Evolutionary conservation across 2,797 vertebrate species (phyloP).

Genomic region (Aeoliscus strigatus): DNA sequence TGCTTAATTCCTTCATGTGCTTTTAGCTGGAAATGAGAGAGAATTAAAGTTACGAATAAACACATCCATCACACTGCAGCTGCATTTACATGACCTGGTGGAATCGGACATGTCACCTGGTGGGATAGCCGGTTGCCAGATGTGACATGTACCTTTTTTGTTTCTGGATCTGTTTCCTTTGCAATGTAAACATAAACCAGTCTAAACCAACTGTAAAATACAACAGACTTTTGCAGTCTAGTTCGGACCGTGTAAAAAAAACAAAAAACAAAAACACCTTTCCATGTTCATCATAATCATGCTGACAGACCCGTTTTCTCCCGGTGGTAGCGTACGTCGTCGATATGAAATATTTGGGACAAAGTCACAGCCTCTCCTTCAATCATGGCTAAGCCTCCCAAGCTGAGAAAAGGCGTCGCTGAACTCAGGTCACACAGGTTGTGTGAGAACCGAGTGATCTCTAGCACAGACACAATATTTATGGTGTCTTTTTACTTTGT

Average conservation of each 20-base stretch:
- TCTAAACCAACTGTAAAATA: constrained; percentile 3
- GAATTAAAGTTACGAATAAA: constrained; percentile 10
- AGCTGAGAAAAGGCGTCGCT: constrained; percentile 12
- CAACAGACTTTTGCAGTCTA: constrained; percentile 9
- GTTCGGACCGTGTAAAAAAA: too few species aligned
- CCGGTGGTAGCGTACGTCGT: constrained; percentile 7
- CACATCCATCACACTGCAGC: constrained; percentile 11
- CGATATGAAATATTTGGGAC: constrained; percentile 29
- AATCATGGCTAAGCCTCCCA: constrained; percentile 23
- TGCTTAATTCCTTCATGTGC: constrained; percentile 10
- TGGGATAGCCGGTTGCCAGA: not conserved
- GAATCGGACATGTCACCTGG: constrained; percentile 12
- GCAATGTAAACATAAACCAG: constrained; percentile 10
- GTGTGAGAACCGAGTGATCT: constrained; percentile 10
- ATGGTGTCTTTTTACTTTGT: too few species aligned
- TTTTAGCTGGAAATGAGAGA: constrained; percentile 26
- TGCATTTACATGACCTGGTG: not conserved
- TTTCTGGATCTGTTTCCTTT: not conserved
- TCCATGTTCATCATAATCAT: constrained; percentile 15
- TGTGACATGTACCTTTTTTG: not conserved
- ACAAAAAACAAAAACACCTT: too few species aligned
- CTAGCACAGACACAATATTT: constrained; percentile 12
- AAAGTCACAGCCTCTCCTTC: constrained; percentile 1
- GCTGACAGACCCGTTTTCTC: constrained; percentile 18
- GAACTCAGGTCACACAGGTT: constrained; percentile 23